A percentile compares a stretch with the other conserved stretches of the same genome.
These are phyloP conservation scores for Peromyscus leucopus DNA, from an alignment of 2,113 vertebrate species.

Conservation along the genomic window DNA sequence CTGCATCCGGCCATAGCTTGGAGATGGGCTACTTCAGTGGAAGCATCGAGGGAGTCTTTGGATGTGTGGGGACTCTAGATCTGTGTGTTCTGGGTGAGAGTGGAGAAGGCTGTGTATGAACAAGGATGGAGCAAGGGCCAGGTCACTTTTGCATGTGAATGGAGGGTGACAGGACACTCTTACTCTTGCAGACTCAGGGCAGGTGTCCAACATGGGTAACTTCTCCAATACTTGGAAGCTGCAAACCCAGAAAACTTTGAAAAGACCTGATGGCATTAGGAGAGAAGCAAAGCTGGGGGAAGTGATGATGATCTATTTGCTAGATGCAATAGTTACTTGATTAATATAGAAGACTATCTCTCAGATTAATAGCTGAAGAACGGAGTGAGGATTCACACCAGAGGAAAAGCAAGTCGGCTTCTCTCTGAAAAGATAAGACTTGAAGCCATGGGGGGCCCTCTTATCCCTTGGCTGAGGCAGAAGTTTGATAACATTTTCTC, in stretches of 20 bases:
- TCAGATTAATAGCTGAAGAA: not conserved
- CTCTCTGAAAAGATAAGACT: not conserved
- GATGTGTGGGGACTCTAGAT: not conserved
- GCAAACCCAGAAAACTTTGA: not conserved
- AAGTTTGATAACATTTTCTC: not conserved
- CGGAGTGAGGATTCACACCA: not conserved
- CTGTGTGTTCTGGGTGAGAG: not conserved
- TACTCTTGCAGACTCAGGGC: not conserved
- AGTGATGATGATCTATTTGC: not conserved
- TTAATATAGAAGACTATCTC: not conserved
- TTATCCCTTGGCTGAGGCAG: not conserved
- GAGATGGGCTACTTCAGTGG: not conserved
- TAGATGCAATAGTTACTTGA: not conserved
- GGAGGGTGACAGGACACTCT: not conserved
- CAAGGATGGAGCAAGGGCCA: not conserved
- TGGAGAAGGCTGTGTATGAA: not conserved
- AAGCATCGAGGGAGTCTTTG: not conserved
- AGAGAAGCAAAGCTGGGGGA: not conserved
- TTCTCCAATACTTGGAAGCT: not conserved
- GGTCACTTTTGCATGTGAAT: not conserved
- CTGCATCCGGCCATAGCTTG: not conserved
- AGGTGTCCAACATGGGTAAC: too few relatives aligned
- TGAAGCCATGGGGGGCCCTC: not conserved
- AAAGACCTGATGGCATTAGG: not conserved
- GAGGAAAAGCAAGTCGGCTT: not conserved